Evolutionary conservation across 2,113 vertebrate species (phyloP), one percentile per base, ranked within the genome.

Genomic region (Poecilia latipinna): DNA sequence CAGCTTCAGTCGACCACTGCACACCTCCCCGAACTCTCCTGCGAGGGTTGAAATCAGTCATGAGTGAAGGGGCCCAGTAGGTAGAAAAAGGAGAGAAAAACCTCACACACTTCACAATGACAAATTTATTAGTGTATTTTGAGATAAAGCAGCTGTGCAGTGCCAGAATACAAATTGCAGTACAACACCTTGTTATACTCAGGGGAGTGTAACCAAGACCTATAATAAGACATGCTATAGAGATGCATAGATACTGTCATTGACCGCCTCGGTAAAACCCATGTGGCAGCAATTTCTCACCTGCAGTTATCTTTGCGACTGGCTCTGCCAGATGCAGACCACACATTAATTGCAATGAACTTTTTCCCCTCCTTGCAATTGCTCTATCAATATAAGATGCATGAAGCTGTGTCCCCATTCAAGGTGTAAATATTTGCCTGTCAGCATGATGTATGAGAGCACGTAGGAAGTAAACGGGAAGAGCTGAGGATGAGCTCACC

Each of bases 21-120:
- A 99, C 67, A 99, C 97, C 93, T 99, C 98, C 83, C 97, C 98
- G 78, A 99, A 99, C 91, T 99, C 97, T 92, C 97, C 98, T 99
- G 93, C 67, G 90, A 88, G 65, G 70, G 74, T 80, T 24, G 61
- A 65, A 78, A 70, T 24, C 67, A 33, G 68, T 72, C 39, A 37
- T 84, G 76, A 86, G 68, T 86, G 76, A 83, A 67, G 63, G 65
- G 69, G 64, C 31, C 39, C 44, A 19, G 33, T 10, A 33, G 26
- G 60, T 57, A 3, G 8, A 61, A 61, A 32, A 29, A 70, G 28
- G 26, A 61, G 54, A n/a, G 60, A 29, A 78, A 57, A 77, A 76
- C 61, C 74, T 65, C 61, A 62, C 60, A 44, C 74, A n/a, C 78
- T 77, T 84, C 71, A 79, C 75, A 31, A 78, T 86, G 84, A 91